These are phyloP conservation scores for Heterochromis multidens DNA, from an alignment of 2,113 vertebrate genomes.

Conservation along the genomic window DNA sequence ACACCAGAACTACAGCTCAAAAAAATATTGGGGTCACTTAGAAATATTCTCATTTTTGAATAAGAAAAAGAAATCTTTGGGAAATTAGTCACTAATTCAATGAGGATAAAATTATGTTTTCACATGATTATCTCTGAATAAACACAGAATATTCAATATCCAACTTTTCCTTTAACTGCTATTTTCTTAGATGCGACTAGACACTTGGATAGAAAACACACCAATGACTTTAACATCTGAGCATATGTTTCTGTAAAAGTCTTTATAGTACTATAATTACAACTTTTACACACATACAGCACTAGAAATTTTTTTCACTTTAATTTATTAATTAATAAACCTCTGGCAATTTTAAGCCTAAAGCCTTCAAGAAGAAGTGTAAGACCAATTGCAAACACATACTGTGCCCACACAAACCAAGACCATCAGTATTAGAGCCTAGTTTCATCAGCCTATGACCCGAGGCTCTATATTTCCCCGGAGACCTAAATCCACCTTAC, in stretches of 20 bases:
- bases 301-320: neutral
- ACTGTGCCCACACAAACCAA: neutral
- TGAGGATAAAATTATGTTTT: neutral
- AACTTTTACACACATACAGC: neutral
- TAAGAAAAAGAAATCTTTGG: neutral
- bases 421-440: neutral
- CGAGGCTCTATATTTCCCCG: constrained; percentile 4
- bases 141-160: rapidly evolving
- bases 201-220: neutral
- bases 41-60: neutral
- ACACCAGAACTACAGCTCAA: neutral
- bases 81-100: neutral
- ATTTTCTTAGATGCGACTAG: neutral
- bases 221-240: neutral
- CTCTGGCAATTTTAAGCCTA: neutral
- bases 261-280: neutral
- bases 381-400: neutral
- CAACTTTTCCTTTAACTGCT: neutral
- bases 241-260: neutral
- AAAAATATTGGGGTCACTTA: neutral
- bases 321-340: neutral
- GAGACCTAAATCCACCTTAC: constrained; percentile 13
- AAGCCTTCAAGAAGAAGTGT: neutral
- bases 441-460: constrained; percentile 28
- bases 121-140: neutral